phyloP scores from a whole-genome alignment of 2,888 invertebrate genomes.

The Dugesia japonica region DNA sequence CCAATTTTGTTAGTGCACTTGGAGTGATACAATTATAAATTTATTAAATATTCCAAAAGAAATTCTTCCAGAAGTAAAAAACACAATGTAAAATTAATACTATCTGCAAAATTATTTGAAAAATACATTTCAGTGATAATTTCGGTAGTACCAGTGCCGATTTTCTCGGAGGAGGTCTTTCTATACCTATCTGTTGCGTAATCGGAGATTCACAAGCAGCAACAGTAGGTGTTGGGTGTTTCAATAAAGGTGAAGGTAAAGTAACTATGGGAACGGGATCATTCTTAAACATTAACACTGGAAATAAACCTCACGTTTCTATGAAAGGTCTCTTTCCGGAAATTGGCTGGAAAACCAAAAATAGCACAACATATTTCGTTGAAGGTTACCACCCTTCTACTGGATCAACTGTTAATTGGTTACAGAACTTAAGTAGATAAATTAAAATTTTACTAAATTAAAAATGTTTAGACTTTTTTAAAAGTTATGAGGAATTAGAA shows the following conservation, averaged over 20 bases:
- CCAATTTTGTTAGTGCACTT: not conserved
- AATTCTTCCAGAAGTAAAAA: not conserved
- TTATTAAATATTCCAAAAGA: constrained; percentile 20
- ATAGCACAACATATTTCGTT: constrained; percentile 56
- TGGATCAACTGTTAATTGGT: constrained; percentile 72
- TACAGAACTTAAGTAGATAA: not conserved
- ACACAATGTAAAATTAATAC: not conserved
- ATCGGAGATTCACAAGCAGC: constrained; percentile 57
- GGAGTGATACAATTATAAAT: not conserved
- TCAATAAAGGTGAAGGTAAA: constrained; percentile 72
- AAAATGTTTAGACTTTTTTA: not conserved
- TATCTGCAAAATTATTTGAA: not conserved
- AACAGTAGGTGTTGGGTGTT: constrained; percentile 73
- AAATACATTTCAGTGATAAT: not conserved
- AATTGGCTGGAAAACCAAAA: constrained; percentile 64
- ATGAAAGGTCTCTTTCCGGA: constrained; percentile 65
- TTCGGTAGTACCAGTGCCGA: not conserved
- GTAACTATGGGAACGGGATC: constrained; percentile 61
- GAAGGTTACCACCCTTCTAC: constrained; percentile 77
- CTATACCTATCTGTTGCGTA: not conserved
- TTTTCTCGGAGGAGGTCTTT: not conserved
- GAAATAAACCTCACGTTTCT: constrained; percentile 52
- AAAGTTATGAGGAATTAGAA: not conserved
- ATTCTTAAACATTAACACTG: constrained; percentile 44
- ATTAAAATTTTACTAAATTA: not conserved